phyloP scores from a whole-genome alignment of 2,888 invertebrate genomes.

The Sarcophaga caerulescens region DNA sequence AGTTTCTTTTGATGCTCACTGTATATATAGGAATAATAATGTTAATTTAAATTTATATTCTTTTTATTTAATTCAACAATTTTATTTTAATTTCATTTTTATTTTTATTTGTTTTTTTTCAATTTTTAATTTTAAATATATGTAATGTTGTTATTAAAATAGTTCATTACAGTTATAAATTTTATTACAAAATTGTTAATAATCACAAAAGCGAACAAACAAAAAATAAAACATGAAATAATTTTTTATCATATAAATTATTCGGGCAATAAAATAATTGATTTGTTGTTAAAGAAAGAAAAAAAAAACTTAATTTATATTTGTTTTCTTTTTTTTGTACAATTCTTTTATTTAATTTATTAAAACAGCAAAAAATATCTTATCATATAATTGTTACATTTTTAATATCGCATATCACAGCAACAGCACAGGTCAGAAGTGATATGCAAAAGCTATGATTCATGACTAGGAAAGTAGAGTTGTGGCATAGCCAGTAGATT shows the following conservation, averaged over 20 bases:
- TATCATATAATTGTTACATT: no score
- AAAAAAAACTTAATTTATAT: background rate
- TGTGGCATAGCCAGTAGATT: no score
- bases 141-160: background rate
- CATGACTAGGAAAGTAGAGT: no score
- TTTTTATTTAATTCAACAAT: background rate
- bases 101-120: background rate
- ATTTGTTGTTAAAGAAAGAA: slow-evolving; percentile 14
- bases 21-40: no score
- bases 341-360: no score
- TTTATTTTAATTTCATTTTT: background rate
- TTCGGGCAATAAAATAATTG: slow-evolving; percentile 15
- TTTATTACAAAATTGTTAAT: slow-evolving; percentile 36
- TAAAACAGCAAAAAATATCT: no score
- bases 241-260: slow-evolving; percentile 6
- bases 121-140: slow-evolving; percentile 30
- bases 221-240: background rate
- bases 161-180: slow-evolving; percentile 55
- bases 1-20: no score
- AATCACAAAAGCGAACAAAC: background rate
- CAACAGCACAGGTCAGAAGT: no score
- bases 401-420: no score
- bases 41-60: background rate
- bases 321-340: no score
- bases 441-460: no score